phyloP scores from a whole-genome alignment of 2,797 vertebrate species.

The Lepus oiostolus region DNA sequence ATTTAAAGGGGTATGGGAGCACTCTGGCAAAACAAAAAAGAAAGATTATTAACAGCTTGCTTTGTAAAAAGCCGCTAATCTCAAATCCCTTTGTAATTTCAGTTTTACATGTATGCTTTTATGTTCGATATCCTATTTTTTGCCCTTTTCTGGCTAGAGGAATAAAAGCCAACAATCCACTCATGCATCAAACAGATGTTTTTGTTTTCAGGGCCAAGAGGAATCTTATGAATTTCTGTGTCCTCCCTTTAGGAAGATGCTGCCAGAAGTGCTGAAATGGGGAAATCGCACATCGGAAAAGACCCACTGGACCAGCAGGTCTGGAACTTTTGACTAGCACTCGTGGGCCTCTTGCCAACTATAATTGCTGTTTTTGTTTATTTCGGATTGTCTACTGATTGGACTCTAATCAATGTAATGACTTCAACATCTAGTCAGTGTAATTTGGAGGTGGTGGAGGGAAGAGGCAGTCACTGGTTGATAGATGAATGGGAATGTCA shows the following conservation, averaged over 20 bases:
- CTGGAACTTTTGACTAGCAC: slow-evolving; percentile 82
- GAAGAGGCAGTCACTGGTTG: slow-evolving; percentile 78
- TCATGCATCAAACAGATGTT: slow-evolving; percentile 88
- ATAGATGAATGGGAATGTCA: slow-evolving; percentile 70
- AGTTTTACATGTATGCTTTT: slow-evolving; percentile 85
- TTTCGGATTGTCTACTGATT: slow-evolving; percentile 87
- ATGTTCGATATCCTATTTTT: slow-evolving; percentile 85
- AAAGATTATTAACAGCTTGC: slow-evolving; percentile 80
- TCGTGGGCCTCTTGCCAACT: slow-evolving; percentile 84
- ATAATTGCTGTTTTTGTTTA: slow-evolving; percentile 89
- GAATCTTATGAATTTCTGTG: slow-evolving; percentile 86
- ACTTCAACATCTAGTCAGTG: slow-evolving; percentile 85
- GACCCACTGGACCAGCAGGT: slow-evolving; percentile 77
- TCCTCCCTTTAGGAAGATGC: slow-evolving; percentile 83
- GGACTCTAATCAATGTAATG: slow-evolving; percentile 87
- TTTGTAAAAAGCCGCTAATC: slow-evolving; percentile 86
- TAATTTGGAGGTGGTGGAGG: slow-evolving; percentile 84
- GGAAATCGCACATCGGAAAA: slow-evolving; percentile 82
- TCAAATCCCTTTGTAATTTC: slow-evolving; percentile 85
- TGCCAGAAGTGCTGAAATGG: slow-evolving; percentile 83
- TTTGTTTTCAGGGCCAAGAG: slow-evolving; percentile 87
- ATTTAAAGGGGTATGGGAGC: slow-evolving; percentile 75
- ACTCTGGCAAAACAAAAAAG: slow-evolving; percentile 82
- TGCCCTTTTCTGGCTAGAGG: slow-evolving; percentile 85
- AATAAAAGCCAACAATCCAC: slow-evolving; percentile 84